Evolutionary conservation across 2,113 vertebrate genomes (phyloP), one percentile per base, ranked within the genome.

Genomic region (Prinia subflava): DNA sequence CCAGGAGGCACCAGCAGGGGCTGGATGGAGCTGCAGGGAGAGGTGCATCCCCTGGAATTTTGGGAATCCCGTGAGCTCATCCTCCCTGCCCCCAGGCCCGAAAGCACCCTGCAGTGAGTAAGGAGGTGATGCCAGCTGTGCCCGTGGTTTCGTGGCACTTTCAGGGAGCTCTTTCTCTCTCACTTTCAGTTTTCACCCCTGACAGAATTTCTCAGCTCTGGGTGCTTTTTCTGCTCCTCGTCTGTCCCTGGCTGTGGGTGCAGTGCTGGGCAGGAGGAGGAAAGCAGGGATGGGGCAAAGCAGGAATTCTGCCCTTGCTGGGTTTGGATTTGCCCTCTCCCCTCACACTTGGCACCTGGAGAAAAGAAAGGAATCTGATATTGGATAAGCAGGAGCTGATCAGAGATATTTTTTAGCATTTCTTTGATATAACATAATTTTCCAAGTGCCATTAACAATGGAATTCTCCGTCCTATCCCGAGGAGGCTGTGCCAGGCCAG

Each of bases 351-450:
- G 24, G 49, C 46, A 27, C 6, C 3, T 0, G 37, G 2, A 13
- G 76, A 2, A 33, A 24, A 20, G 21, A 12, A 17, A 23, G 35
- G 39, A 12, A 8, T 1, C 6, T 8, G 12, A 2, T 12, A 1
- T 0, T 18, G 22, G 22, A 35, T 30, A 25, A 35, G n/a, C 13
- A 19, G 60, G 13, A 70, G 47, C n/a, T 44, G n/a, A 13, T 7
- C 57, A 28, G 24, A 1, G 2, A 5, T 8, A 4, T 10, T 15
- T 21, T 22, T 60, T 17, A 42, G 11, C 28, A 11, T 55, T 56
- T 83, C 35, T 71, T 17, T 11, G 67, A 1, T 4, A 16, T 11
- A 10, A 0, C 2, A 0, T 9, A 0, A 10, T 50, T n/a, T n/a
- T 3, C 65, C 56, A 42, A 47, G 20, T 8, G 31, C 7, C 17